These are phyloP conservation scores for Lepidocolaptes lacrymiger DNA, from an alignment of 2,797 vertebrate genomes.

Conservation along the genomic window DNA sequence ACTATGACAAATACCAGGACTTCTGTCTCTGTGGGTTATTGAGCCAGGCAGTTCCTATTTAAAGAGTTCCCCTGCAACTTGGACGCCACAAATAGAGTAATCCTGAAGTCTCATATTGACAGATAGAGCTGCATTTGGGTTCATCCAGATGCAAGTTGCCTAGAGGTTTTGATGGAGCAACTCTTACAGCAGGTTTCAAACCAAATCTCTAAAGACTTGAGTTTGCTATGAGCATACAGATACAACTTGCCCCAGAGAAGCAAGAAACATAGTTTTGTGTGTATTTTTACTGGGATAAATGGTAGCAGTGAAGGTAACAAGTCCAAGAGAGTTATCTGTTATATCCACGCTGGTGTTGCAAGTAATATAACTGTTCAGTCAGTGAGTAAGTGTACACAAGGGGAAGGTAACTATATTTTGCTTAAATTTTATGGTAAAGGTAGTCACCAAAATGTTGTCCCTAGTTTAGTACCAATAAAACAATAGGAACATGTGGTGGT, in stretches of 20 bases:
- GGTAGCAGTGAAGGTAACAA: neutral
- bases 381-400: neutral
- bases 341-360: neutral
- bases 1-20: slow-evolving; percentile 3
- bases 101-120: neutral
- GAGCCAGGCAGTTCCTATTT: slow-evolving; percentile 8
- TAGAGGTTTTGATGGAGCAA: neutral
- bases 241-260: neutral
- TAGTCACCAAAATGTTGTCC: neutral
- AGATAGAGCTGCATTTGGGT: neutral
- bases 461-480: neutral
- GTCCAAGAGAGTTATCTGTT: neutral
- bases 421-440: neutral
- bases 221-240: neutral
- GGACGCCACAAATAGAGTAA: neutral
- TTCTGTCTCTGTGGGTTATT: neutral
- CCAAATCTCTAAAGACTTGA: neutral
- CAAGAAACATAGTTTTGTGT: neutral
- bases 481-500: neutral
- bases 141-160: neutral
- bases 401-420: neutral
- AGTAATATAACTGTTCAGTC: neutral
- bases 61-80: neutral
- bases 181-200: neutral
- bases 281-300: neutral